Percentiles rank a stretch among this genome's conserved stretches.
phyloP scores from a whole-genome alignment of 2,888 invertebrate genomes.

The Matsumyia berberina region DNA sequence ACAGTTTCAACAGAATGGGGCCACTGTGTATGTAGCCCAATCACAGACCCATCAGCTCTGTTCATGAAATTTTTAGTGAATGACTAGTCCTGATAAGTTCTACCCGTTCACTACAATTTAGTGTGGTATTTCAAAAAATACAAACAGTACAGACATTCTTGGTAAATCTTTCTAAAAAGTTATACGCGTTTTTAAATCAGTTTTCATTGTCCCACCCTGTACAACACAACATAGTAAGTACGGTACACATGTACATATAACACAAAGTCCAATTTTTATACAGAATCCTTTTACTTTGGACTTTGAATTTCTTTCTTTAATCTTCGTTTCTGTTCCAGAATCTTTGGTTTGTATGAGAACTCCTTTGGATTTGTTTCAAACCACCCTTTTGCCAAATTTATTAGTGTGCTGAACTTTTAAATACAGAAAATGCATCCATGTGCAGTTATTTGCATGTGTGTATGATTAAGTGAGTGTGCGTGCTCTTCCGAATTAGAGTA shows the following conservation, averaged over 20 bases:
- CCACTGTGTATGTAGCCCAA: too few relatives aligned
- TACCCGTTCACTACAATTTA: too few relatives aligned
- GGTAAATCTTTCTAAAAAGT: too few relatives aligned
- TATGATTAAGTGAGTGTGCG: background rate
- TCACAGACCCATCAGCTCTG: too few relatives aligned
- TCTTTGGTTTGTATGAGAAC: constrained; percentile 13
- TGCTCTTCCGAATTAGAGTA: constrained; percentile 1
- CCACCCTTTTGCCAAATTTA: constrained; percentile 11
- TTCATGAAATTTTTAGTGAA: too few relatives aligned
- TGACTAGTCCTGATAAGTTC: too few relatives aligned
- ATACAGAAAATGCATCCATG: constrained; percentile 25
- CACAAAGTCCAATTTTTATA: background rate
- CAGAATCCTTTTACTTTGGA: constrained; percentile 17
- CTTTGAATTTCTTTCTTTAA: constrained; percentile 16
- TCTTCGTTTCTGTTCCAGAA: background rate
- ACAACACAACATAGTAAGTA: background rate
- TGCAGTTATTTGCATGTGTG: constrained; percentile 3
- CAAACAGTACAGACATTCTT: too few relatives aligned
- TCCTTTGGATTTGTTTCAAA: constrained; percentile 10
- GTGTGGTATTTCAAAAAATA: too few relatives aligned
- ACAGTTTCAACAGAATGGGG: too few relatives aligned
- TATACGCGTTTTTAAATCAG: too few relatives aligned
- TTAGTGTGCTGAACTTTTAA: too few relatives aligned
- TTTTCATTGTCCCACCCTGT: too few relatives aligned
- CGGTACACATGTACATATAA: background rate